A percentile compares a stretch with the other conserved stretches of the same genome.
Conservation (phyloP, 1,140 invertebrate species). For the Orius insidiosus region DNA sequence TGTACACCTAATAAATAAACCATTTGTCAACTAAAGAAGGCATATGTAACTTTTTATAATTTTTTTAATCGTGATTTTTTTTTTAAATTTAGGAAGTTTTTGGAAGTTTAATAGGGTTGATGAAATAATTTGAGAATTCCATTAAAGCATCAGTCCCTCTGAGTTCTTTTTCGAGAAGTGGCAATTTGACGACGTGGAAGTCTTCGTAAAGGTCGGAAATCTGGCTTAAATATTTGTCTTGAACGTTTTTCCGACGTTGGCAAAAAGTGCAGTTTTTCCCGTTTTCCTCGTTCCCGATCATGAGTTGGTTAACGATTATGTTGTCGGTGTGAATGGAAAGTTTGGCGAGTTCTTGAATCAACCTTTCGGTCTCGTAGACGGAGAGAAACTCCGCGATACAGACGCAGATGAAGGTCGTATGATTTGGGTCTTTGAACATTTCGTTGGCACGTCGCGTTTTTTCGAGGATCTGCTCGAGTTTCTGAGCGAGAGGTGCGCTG, state of each 20-base stretch:
- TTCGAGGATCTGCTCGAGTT: conserved; percentile 88
- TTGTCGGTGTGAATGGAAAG: conserved; percentile 96
- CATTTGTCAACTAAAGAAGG: background rate
- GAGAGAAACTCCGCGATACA: conserved; percentile 99
- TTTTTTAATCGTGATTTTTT: background rate
- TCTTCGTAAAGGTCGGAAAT: conserved; percentile 97
- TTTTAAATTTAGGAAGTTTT: background rate
- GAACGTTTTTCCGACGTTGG: conserved; percentile 70
- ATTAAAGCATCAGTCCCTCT: conserved; percentile 75
- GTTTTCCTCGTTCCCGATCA: conserved; percentile 36
- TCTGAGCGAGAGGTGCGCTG: conserved; percentile 75
- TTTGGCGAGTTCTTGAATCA: conserved; percentile 88
- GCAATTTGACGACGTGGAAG: conserved; percentile 91
- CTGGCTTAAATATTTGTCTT: conserved; percentile 94
- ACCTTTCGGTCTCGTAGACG: conserved; percentile 92
- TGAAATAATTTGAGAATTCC: conserved; percentile 75
- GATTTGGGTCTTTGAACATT: conserved; percentile 91
- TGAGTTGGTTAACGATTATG: conserved; percentile 74
- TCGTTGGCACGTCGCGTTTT: conserved; percentile 90
- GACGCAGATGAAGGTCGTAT: conserved; percentile 98
- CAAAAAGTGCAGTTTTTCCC: conserved; percentile 69
- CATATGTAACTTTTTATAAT: background rate
- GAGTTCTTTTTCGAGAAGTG: conserved; percentile 86
- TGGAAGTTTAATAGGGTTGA: conserved; percentile 25
- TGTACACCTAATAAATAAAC: too few species aligned